Evolutionary conservation across 2,888 invertebrate species (phyloP).

Genomic region (Nebria brevicollis): DNA sequence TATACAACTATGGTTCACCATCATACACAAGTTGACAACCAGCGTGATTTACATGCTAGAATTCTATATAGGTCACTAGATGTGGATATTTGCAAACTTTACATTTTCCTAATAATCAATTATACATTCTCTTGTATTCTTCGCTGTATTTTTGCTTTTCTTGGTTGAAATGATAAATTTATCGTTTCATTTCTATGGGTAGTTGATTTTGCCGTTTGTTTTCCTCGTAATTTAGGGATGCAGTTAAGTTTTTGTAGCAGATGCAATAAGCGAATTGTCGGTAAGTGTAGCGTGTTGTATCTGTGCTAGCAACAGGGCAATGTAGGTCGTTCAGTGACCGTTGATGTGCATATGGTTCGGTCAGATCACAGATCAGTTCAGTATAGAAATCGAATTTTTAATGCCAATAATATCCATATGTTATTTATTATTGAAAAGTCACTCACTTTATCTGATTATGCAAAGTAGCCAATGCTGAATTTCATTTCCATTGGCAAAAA

Average conservation of each 20-base stretch:
- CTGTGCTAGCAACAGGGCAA: background rate
- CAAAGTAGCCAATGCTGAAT: background rate
- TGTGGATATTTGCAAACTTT: background rate
- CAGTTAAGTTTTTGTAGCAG: background rate
- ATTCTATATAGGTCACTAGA: background rate
- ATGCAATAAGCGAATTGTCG: background rate
- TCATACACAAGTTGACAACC: slow-evolving; percentile 1
- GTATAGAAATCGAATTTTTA: slow-evolving; percentile 1
- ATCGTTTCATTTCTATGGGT: background rate
- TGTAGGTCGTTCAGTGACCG: slow-evolving; percentile 1
- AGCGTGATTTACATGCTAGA: background rate
- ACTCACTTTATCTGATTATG: background rate
- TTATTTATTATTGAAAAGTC: background rate
- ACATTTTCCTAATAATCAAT: background rate
- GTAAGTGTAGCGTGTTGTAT: background rate
- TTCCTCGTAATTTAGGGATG: background rate
- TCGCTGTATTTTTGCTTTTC: background rate
- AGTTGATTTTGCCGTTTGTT: background rate
- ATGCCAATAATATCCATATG: background rate
- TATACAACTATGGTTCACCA: background rate
- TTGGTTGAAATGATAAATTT: background rate
- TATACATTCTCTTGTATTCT: background rate
- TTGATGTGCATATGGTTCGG: slow-evolving; percentile 1
- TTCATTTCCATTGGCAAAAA: background rate
- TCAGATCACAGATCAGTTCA: background rate